phyloP scores from a whole-genome alignment of 2,797 vertebrate species.

The Nannoperca australis region DNA sequence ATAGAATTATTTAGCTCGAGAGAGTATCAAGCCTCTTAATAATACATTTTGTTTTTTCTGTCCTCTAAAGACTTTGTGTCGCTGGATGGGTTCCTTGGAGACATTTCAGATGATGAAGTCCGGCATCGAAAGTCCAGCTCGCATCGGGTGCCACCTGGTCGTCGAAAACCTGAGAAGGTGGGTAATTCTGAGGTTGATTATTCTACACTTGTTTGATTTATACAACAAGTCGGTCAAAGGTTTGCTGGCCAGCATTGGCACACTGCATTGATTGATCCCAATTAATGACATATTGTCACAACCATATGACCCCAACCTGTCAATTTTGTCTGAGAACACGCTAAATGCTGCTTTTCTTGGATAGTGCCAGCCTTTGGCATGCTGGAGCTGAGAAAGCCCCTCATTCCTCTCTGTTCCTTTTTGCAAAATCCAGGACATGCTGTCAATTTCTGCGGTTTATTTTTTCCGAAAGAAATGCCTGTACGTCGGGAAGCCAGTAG shows the following conservation, averaged over 20 bases:
- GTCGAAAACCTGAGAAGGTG: conserved; percentile 88
- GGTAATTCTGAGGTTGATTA: background rate
- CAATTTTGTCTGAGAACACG: background rate
- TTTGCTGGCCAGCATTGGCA: background rate
- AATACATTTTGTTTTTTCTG: background rate
- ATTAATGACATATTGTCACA: conserved; percentile 8
- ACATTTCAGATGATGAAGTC: conserved; percentile 84
- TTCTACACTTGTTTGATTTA: background rate
- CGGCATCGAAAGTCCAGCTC: conserved; percentile 83
- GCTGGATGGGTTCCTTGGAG: conserved; percentile 85
- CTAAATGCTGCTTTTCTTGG: background rate
- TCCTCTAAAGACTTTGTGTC: conserved; percentile 84
- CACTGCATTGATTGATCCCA: background rate
- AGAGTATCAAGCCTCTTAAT: background rate
- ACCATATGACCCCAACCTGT: background rate
- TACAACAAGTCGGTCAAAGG: background rate
- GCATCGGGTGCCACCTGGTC: conserved; percentile 75
- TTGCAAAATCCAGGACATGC: background rate
- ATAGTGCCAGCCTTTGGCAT: background rate
- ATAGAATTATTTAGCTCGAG: background rate
- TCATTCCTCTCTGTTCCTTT: background rate
- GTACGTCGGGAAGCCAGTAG: background rate
- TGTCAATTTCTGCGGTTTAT: background rate
- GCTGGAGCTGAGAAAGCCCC: background rate
- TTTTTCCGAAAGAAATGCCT: background rate